Base-by-base conservation (phyloP, 37 sponge, comb jelly and placozoan species). In the Geodia barretti region DNA sequence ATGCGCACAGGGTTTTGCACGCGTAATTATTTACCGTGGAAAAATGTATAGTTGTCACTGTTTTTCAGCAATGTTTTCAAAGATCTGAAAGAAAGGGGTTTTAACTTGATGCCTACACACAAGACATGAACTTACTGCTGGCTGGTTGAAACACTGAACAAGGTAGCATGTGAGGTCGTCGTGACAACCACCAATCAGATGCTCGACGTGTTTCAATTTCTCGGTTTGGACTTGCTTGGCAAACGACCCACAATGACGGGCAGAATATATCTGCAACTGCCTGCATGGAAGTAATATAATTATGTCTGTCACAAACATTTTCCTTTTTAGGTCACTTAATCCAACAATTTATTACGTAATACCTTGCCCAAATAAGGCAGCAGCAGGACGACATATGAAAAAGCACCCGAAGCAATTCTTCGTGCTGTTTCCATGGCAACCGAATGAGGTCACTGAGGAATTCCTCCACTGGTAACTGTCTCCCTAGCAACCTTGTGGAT, bases 301-400 rank as follows among this genome's bases (percentile, higher is more conserved):
- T 64, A 26, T 19, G 20, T 26, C 29, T 23, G 11, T 29, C 65
- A 64, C 30, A 29, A 7, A 29, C 7, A 7, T 26, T n/a, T 23
- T 7, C 29, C 7, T 7, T 5, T 7, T 19, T 26, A 64, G 30
- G 65, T 4, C 65, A 23, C n/a, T 64, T 7, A 7, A 64, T 29
- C 29, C 54, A 17, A 47, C 54, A 47, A 47, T 47, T 14, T 47
- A 47, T 14, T 14, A 47, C 14, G 11, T 47, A 17, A 47, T 68
- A 81, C 82, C 73, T 81, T 36, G 73, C 72, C 82, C 82, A 81
- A 62, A 81, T 19, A 4, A 73, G 32, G 64, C 82, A 81, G 41
- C 75, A 39, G 64, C 67, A 83, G 30, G 21, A 34, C 33, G 83
- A 62, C 65, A 83, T 74, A 9, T 41, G 38, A 41, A 28, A 41